Conservation (phyloP, 2,888 invertebrate genomes). For the Aleiodes alternator region DNA sequence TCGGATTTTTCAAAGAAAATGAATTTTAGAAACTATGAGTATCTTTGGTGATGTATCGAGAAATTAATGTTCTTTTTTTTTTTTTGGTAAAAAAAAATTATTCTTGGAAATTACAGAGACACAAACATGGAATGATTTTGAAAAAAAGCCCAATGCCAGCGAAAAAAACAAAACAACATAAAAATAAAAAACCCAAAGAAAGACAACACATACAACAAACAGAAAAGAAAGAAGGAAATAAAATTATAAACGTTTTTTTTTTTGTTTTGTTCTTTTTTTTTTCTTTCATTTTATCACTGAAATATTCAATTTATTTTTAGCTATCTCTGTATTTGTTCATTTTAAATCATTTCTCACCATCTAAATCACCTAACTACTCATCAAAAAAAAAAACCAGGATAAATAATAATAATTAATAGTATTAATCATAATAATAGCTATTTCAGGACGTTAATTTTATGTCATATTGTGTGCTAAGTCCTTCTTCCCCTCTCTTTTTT, state of each 20-base stretch:
- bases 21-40: constrained; percentile 46
- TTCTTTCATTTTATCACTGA: background rate
- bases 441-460: constrained; percentile 14
- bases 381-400: too few species aligned
- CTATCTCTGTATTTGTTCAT: background rate
- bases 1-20: constrained; percentile 10
- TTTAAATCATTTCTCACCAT: constrained; percentile 3
- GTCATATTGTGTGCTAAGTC: constrained; percentile 23
- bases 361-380: background rate
- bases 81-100: background rate
- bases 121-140: constrained; percentile 38
- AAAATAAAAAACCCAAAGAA: constrained; percentile 1
- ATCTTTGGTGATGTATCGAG: constrained; percentile 53
- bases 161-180: background rate
- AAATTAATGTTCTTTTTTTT: constrained; percentile 38
- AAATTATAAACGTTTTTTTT: background rate
- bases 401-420: background rate
- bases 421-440: constrained; percentile 8
- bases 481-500: constrained; percentile 10
- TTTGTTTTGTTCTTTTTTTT: background rate
- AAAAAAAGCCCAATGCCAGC: constrained; percentile 18
- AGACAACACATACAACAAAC: background rate
- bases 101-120: constrained; percentile 16
- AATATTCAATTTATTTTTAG: too few species aligned
- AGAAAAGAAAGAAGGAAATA: background rate